phyloP scores from a whole-genome alignment of 2,888 invertebrate species.

The Trachelus iudaicus region DNA sequence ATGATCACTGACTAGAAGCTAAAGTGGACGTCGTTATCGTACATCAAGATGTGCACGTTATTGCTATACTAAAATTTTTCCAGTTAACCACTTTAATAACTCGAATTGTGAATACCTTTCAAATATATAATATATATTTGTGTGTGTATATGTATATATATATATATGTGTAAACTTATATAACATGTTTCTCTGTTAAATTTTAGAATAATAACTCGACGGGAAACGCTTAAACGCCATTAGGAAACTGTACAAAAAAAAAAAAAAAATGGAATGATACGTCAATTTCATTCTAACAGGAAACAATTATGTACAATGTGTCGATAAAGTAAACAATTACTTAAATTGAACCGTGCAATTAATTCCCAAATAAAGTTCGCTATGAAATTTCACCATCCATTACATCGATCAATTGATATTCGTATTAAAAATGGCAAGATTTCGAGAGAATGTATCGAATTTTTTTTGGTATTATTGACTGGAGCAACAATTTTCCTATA shows the following conservation, averaged over 20 bases:
- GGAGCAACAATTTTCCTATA: neutral
- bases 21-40: conserved; percentile 42
- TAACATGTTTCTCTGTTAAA: neutral
- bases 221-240: neutral
- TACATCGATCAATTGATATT: neutral
- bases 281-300: neutral
- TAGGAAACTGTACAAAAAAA: neutral
- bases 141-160: neutral
- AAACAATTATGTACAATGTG: neutral
- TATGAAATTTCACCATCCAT: neutral
- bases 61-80: conserved; percentile 38
- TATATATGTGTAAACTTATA: neutral
- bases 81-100: neutral
- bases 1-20: conserved; percentile 20
- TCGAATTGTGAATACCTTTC: neutral
- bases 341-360: neutral
- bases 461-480: neutral
- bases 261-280: neutral
- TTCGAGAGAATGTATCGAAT: neutral
- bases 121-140: conserved; percentile 4
- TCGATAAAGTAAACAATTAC: neutral
- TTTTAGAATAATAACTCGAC: neutral
- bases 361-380: neutral
- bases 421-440: neutral
- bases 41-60: conserved; percentile 45